Base-by-base conservation (phyloP, 2,113 vertebrate genomes). In the Saccopteryx leptura region DNA sequence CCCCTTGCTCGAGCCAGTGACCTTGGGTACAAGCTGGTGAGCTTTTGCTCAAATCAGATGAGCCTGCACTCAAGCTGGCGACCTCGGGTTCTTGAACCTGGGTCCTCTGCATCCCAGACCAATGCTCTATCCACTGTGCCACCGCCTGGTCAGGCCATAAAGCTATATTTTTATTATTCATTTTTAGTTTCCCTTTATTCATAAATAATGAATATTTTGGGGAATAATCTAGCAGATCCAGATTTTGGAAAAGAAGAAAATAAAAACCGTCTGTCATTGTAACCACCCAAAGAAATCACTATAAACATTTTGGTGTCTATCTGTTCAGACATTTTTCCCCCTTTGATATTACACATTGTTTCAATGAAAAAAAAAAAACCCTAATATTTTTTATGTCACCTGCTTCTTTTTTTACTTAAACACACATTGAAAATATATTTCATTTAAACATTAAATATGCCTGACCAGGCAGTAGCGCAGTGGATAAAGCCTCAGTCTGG, bases 161-260 rank as follows among this genome's bases (percentile, higher is more conserved):
- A 39, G 39, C 21, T 79, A 63, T 69, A 33, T 63, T 94, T 79
- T 94, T 72, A 78, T 79, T 50, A n/a, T 75, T 84, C 39, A 90
- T 66, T 78, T 94, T 97, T 85, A 69, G 31, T 56, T 82, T 90
- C 17, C 5, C 2, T 78, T 88, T 90, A 78, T 60, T 78, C 17
- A 9, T 75, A 85, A 76, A 39, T 76, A 83, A 50, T 78, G 24
- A 88, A 87, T 90, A 86, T n/a, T 82, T 9, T 82, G 78, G 24
- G 31, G 82, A 28, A 78, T 71, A 71, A 84, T 74, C 61, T 79
- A 76, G 50, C 82, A 90, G 39, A 81, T 75, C 6, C 46, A 90
- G 50, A 58, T 56, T 84, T 39, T 90, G 31, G 13, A 39, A 80
- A 93, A 88, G 50, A 85, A 90, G 28, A 52, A 88, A 82, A 80